Evolutionary conservation across 2,113 vertebrate genomes (phyloP), one percentile per base, ranked within the genome.

Genomic region (Nothobranchius furzeri): DNA sequence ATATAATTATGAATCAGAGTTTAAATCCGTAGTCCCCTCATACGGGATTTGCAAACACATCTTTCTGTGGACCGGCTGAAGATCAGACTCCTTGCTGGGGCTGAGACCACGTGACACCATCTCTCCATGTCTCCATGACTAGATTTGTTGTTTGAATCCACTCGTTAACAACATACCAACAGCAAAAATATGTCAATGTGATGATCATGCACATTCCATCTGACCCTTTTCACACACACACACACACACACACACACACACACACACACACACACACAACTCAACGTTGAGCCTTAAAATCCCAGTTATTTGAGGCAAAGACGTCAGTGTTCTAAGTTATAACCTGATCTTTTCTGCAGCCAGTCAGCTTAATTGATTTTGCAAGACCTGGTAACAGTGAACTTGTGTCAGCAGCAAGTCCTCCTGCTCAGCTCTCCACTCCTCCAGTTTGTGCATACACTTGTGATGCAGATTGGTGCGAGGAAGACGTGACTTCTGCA

Each of bases 131-230:
- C 76, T 65, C 60, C 47, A 48, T 88, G 81, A 87, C 83, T 82
- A 35, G 64, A 67, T 64, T 49, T 75, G 67, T 89, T 89, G 85
- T 89, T 90, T 71, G 78, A 72, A 78, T 87, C 68, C 35, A 40
- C 68, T 83, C 56, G 87, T 91, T 85, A 90, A 89, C 87, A 89
- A 83, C 82, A 87, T 87, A 85, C 81, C 88, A 75, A 53, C 6
- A 48, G 68, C 47, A 69, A 76, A 84, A 84, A 81, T 63, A 85
- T 78, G 76, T 78, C 79, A 78, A 45, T 70, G 81, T 79, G 84
- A 85, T 77, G 79, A 88, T 87, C 84, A 87, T 70, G 87, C 86
- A 87, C 82, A 87, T 88, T 91, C 85, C 80, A 78, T 64, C 83
- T 80, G 84, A 87, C 79, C 50, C 0, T 63, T 76, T 58, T 72